Percentiles rank a stretch among this genome's conserved stretches.
phyloP scores from a whole-genome alignment of 1,140 invertebrate genomes.

The Anoplolepis gracilipes region DNA sequence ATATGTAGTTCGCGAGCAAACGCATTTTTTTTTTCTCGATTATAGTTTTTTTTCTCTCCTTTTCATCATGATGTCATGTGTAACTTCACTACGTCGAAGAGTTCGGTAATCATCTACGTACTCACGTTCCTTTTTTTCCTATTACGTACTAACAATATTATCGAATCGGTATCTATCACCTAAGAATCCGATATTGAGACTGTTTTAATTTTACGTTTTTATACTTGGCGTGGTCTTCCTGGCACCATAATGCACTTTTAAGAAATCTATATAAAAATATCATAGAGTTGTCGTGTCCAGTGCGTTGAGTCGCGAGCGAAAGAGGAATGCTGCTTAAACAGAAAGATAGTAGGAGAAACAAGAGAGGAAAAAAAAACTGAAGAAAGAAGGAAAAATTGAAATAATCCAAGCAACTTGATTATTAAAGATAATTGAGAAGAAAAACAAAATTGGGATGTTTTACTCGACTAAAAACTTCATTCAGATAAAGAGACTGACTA shows the following conservation, averaged over 20 bases:
- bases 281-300: constrained; percentile 80
- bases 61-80: neutral
- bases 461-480: constrained; percentile 22
- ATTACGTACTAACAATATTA: constrained; percentile 69
- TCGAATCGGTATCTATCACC: constrained; percentile 70
- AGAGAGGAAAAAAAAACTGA: constrained; percentile 39
- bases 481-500: constrained; percentile 25
- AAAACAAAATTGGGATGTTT: constrained; percentile 43
- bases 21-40: neutral
- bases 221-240: constrained; percentile 79
- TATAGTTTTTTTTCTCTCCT: too few relatives aligned
- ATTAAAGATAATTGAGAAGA: neutral
- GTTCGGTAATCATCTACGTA: constrained; percentile 54
- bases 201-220: constrained; percentile 65
- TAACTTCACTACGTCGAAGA: constrained; percentile 54
- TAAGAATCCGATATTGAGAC: constrained; percentile 72
- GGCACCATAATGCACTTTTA: constrained; percentile 85
- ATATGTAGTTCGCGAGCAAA: neutral
- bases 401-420: neutral
- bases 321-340: constrained; percentile 62
- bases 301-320: constrained; percentile 74
- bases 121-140: constrained; percentile 1
- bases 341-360: constrained; percentile 55
- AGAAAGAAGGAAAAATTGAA: neutral
- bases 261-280: constrained; percentile 86